phyloP scores from a whole-genome alignment of 2,797 vertebrate genomes.

The Labroides dimidiatus region DNA sequence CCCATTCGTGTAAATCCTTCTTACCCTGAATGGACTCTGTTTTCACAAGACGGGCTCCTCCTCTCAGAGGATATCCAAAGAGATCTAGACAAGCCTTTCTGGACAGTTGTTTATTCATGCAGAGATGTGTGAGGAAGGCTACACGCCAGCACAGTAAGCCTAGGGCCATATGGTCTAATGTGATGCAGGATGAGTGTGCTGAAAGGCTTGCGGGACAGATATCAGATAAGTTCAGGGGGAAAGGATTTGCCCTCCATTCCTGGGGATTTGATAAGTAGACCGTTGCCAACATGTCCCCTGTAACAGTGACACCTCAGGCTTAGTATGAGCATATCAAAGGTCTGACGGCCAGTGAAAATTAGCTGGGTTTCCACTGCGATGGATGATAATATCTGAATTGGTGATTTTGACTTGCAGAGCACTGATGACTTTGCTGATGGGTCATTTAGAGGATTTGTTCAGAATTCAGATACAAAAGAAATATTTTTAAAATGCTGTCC shows the following conservation, averaged over 20 bases:
- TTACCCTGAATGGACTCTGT: constrained; percentile 53
- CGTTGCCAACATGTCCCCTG: constrained; percentile 42
- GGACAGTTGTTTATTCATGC: constrained; percentile 73
- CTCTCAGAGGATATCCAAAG: constrained; percentile 71
- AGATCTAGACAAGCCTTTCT: constrained; percentile 55
- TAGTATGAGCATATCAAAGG: constrained; percentile 53
- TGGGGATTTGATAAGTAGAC: constrained; percentile 73
- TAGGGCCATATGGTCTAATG: constrained; percentile 63
- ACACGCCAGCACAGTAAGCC: constrained; percentile 46
- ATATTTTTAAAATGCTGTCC: not conserved
- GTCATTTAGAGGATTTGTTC: constrained; percentile 31
- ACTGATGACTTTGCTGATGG: constrained; percentile 5
- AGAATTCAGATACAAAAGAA: constrained; percentile 14
- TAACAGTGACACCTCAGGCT: constrained; percentile 52
- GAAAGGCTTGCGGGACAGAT: constrained; percentile 65
- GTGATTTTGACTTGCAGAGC: constrained; percentile 14
- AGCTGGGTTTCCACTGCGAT: constrained; percentile 18
- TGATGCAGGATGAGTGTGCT: constrained; percentile 52
- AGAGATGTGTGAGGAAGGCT: constrained; percentile 46
- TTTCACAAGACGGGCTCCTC: constrained; percentile 18
- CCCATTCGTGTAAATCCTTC: constrained; percentile 18
- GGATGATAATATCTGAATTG: constrained; percentile 17
- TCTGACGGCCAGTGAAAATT: constrained; percentile 37
- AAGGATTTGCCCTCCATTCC: constrained; percentile 68
- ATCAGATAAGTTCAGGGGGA: constrained; percentile 71